A percentile compares a stretch with the other conserved stretches of the same genome.
Conservation (phyloP, 2,113 vertebrate species). For the Hemibagrus wyckioides region DNA sequence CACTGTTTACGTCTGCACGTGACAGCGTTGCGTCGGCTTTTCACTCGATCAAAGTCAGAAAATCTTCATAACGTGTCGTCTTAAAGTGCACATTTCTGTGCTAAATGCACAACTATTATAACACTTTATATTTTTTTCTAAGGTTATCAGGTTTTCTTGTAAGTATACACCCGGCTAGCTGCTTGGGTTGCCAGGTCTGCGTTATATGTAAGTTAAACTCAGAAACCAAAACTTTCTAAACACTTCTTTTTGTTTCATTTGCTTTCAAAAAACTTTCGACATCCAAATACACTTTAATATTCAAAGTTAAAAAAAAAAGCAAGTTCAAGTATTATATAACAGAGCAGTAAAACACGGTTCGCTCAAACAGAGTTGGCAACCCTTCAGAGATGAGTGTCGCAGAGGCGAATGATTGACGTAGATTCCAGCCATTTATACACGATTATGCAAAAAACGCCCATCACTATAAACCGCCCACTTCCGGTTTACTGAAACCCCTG, state of each 20-base stretch:
- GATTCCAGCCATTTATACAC: neutral
- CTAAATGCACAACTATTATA: neutral
- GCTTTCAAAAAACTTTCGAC: too few relatives aligned
- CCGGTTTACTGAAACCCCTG: neutral
- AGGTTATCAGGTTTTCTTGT: too few relatives aligned
- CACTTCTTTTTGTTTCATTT: neutral
- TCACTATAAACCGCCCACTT: neutral
- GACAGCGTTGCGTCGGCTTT: neutral
- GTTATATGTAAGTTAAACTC: neutral
- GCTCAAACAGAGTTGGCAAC: neutral
- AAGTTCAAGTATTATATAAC: neutral
- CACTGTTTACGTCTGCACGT: neutral
- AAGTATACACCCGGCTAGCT: neutral
- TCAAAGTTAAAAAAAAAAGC: neutral
- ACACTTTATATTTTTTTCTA: too few relatives aligned
- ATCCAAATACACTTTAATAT: neutral
- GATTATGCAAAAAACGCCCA: neutral
- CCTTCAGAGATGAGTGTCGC: neutral
- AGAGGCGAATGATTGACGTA: neutral
- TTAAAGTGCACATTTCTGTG: neutral
- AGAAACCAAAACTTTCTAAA: neutral
- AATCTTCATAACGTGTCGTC: neutral
- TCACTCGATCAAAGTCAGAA: neutral
- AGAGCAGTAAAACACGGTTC: neutral
- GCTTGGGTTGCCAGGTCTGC: neutral